phyloP scores from a whole-genome alignment of 2,113 vertebrate species.

The Callionymus lyra region DNA sequence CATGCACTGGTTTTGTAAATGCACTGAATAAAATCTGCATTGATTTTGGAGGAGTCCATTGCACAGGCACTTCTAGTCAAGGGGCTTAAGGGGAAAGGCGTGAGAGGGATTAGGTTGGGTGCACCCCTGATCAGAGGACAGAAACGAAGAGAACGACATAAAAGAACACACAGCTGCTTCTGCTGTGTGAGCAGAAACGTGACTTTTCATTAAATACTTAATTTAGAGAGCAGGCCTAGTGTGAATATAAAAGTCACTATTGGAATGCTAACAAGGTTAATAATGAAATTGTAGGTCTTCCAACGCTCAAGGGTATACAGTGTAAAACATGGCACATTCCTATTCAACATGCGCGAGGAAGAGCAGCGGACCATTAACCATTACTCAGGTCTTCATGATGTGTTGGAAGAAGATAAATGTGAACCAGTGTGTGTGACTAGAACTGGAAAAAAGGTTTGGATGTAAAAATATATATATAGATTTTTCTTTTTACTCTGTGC shows the following conservation, averaged over 20 bases:
- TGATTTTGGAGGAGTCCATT: slow-evolving; percentile 39
- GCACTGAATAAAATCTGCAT: slow-evolving; percentile 69
- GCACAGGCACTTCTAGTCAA: slow-evolving; percentile 30
- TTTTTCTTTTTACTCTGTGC: too few species aligned
- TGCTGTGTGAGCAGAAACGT: not conserved
- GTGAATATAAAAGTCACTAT: slow-evolving; percentile 8
- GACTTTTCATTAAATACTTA: slow-evolving; percentile 12
- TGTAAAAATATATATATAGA: too few species aligned
- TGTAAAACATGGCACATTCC: slow-evolving; percentile 22
- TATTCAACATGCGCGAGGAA: slow-evolving; percentile 31
- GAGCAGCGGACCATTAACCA: slow-evolving; percentile 41
- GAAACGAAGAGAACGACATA: too few species aligned
- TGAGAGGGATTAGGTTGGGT: slow-evolving; percentile 2
- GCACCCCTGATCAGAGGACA: too few species aligned
- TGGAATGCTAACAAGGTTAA: slow-evolving; percentile 39
- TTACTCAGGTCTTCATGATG: slow-evolving; percentile 27
- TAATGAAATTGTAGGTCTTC: slow-evolving; percentile 26
- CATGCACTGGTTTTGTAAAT: slow-evolving; percentile 49
- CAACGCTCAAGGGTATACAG: slow-evolving; percentile 13
- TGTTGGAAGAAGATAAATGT: slow-evolving; percentile 19
- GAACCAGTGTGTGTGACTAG: slow-evolving; percentile 1
- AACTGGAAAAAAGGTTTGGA: too few species aligned
- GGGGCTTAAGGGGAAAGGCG: slow-evolving; percentile 40
- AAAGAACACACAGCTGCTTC: slow-evolving; percentile 1
- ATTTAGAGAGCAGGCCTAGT: slow-evolving; percentile 10